Percentiles rank a stretch among this genome's conserved stretches.
Conservation (phyloP, 2,113 vertebrate species). For the Ondatra zibethicus region DNA sequence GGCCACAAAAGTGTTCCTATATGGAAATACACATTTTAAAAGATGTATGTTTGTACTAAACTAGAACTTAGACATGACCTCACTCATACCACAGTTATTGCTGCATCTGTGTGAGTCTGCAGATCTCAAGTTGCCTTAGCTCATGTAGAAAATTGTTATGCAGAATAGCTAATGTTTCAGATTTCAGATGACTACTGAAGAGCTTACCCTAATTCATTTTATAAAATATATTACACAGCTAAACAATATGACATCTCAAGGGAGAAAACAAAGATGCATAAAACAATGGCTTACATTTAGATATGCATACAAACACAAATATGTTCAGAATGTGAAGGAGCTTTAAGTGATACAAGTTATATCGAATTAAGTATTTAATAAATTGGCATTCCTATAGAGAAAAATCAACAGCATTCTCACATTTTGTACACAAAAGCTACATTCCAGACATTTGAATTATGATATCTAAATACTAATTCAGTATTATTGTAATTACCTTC, state of each 20-base stretch:
- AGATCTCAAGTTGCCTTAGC: background rate
- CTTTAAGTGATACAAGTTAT: background rate
- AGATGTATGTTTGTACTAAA: background rate
- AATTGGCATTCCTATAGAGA: background rate
- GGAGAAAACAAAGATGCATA: background rate
- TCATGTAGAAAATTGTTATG: background rate
- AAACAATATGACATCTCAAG: background rate
- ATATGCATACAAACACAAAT: background rate
- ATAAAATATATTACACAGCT: background rate
- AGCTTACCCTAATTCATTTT: background rate
- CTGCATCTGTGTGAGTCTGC: background rate
- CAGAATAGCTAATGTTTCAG: background rate
- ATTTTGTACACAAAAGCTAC: background rate
- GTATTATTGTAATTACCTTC: background rate
- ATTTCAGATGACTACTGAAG: constrained; percentile 2
- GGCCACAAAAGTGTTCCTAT: background rate
- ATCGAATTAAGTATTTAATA: constrained; percentile 22
- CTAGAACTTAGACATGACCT: background rate
- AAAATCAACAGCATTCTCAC: background rate
- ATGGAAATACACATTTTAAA: background rate
- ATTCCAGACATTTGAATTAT: background rate
- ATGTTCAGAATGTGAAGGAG: background rate
- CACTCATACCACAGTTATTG: background rate
- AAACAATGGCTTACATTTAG: background rate
- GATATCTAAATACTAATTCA: background rate